Percentiles rank a stretch among this genome's conserved stretches.
phyloP scores from a whole-genome alignment of 2,113 vertebrate genomes.

The Tapirus terrestris region DNA sequence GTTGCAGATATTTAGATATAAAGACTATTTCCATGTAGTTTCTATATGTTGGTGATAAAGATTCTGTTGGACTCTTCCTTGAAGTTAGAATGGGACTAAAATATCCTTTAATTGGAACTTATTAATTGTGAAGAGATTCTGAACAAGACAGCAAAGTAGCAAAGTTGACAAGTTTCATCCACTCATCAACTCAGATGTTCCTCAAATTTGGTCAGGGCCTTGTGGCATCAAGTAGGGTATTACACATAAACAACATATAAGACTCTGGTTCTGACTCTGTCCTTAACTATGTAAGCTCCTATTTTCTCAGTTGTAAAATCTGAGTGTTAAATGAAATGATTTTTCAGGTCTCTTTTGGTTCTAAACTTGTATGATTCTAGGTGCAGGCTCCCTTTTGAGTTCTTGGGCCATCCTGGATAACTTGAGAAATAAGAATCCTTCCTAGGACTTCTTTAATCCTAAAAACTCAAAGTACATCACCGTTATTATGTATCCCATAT shows the following conservation, averaged over 20 bases:
- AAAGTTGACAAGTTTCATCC: background rate
- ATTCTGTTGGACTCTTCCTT: background rate
- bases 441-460: slow-evolving; percentile 32
- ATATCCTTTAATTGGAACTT: slow-evolving; percentile 6
- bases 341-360: background rate
- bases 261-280: background rate
- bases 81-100: background rate
- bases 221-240: background rate
- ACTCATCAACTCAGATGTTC: background rate
- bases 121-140: slow-evolving; percentile 11
- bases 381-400: background rate
- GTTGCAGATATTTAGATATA: background rate
- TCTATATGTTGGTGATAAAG: background rate
- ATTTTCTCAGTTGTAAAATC: background rate
- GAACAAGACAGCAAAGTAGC: background rate
- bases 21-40: background rate
- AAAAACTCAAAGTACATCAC: background rate
- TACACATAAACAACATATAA: background rate
- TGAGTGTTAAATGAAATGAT: background rate
- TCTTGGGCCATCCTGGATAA: background rate
- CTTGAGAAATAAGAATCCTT: slow-evolving; percentile 19
- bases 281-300: background rate
- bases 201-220: slow-evolving; percentile 19
- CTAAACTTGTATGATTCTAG: background rate
- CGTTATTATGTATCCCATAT: background rate